phyloP scores from a whole-genome alignment of 2,888 invertebrate species.

The Acronicta alni region DNA sequence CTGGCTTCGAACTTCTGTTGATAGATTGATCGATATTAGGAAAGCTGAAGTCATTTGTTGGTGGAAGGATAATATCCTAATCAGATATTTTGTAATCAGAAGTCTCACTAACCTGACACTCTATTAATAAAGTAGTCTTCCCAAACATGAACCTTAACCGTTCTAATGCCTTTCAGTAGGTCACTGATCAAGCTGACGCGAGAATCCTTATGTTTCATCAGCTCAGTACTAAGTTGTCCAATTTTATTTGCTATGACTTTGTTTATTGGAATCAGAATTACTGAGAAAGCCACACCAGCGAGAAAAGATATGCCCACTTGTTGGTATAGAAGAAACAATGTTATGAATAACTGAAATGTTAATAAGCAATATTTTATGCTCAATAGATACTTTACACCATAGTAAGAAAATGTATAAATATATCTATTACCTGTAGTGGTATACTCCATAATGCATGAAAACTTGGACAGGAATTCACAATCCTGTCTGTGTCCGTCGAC shows the following conservation, averaged over 20 bases:
- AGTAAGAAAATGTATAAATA: neutral
- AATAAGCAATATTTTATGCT: slow-evolving; percentile 12
- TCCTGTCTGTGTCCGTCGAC: slow-evolving; percentile 98
- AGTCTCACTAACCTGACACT: slow-evolving; percentile 89
- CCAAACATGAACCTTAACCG: slow-evolving; percentile 98
- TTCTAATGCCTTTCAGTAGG: slow-evolving; percentile 95
- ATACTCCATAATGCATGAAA: slow-evolving; percentile 99
- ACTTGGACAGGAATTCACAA: slow-evolving; percentile 98
- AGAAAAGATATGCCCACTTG: slow-evolving; percentile 97
- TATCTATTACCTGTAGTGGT: slow-evolving; percentile 92
- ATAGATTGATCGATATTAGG: neutral
- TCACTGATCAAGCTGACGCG: slow-evolving; percentile 96
- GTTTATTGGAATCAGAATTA: slow-evolving; percentile 97
- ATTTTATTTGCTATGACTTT: slow-evolving; percentile 96
- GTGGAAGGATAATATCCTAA: too few relatives aligned
- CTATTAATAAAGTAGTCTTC: slow-evolving; percentile 94
- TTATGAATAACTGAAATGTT: slow-evolving; percentile 92
- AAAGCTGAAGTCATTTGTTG: too few relatives aligned
- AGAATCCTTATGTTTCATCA: slow-evolving; percentile 97
- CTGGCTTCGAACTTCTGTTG: slow-evolving; percentile 90
- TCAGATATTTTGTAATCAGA: too few relatives aligned
- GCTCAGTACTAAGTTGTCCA: slow-evolving; percentile 93
- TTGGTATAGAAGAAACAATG: slow-evolving; percentile 94
- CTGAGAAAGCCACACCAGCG: slow-evolving; percentile 95
- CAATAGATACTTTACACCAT: neutral